Evolutionary conservation across 2,888 invertebrate genomes (phyloP).

Genomic region (Drosophila planitibia): DNA sequence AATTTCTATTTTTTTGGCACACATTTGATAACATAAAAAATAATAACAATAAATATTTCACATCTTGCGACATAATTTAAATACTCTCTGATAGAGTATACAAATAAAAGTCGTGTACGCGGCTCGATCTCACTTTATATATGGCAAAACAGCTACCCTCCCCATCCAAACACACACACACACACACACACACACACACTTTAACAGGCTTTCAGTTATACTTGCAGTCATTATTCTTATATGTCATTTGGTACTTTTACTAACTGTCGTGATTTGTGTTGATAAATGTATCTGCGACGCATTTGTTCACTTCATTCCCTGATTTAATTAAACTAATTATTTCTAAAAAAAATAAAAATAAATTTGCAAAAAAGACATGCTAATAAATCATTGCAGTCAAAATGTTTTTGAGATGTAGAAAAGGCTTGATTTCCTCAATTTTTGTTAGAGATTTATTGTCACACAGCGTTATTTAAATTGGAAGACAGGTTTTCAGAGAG

Average conservation of each 20-base stretch:
- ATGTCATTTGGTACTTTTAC: constrained; percentile 18
- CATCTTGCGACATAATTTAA: neutral
- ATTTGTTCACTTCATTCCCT: constrained; percentile 16
- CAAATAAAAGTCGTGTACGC: constrained; percentile 33
- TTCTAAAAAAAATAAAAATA: neutral
- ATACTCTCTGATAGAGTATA: constrained; percentile 3
- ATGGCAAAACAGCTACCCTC: constrained; percentile 7
- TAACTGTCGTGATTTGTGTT: constrained; percentile 31
- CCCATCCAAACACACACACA: neutral
- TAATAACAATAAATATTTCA: neutral
- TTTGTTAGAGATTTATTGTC: constrained; percentile 7
- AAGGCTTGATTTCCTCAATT: constrained; percentile 19
- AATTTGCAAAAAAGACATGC: constrained; percentile 11
- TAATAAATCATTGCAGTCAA: constrained; percentile 22
- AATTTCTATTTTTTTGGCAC: neutral
- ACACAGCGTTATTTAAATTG: constrained; percentile 16
- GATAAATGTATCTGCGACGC: constrained; percentile 12
- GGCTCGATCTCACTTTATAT: constrained; percentile 20
- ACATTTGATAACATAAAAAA: neutral
- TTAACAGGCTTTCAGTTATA: neutral
- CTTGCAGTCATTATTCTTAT: constrained; percentile 1
- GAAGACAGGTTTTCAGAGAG: neutral
- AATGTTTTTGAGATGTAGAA: neutral
- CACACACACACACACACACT: neutral
- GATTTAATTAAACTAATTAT: constrained; percentile 41